These are phyloP conservation scores for Nycticryphes semicollaris DNA, from an alignment of 2,113 vertebrate species.

Conservation along the genomic window DNA sequence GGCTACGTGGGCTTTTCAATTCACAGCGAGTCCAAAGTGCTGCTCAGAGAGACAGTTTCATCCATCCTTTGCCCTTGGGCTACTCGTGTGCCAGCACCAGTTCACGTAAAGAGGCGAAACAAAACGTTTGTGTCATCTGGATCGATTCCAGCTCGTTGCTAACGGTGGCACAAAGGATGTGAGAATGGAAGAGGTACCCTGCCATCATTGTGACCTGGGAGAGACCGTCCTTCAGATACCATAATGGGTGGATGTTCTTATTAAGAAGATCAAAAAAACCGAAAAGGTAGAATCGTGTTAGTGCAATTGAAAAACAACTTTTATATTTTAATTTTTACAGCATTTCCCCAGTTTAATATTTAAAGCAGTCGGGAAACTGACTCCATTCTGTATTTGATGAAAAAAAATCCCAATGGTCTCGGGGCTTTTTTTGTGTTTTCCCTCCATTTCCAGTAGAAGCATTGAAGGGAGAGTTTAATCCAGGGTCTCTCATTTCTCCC, in stretches of 20 bases:
- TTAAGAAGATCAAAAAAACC: not conserved
- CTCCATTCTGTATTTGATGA: not conserved
- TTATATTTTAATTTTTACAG: not conserved
- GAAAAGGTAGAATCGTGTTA: not conserved
- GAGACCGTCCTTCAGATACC: no score
- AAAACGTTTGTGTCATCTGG: no score
- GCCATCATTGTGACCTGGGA: not conserved
- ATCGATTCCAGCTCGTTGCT: no score
- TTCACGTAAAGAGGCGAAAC: not conserved
- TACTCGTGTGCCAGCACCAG: not conserved
- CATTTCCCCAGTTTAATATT: not conserved
- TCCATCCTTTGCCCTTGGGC: not conserved
- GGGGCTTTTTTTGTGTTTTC: not conserved
- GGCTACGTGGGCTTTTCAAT: not conserved
- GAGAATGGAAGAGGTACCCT: not conserved
- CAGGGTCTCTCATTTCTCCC: not conserved
- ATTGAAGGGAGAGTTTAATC: not conserved
- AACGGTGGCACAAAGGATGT: no score
- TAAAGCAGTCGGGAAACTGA: not conserved
- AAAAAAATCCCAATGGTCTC: not conserved
- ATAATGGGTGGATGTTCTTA: not conserved
- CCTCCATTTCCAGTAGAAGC: not conserved
- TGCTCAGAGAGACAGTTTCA: not conserved
- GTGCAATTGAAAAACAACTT: not conserved
- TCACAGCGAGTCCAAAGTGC: not conserved